Percentiles rank a stretch among this genome's conserved stretches.
These are phyloP conservation scores for Chelon labrosus DNA, from an alignment of 2,797 vertebrate species.

Conservation along the genomic window DNA sequence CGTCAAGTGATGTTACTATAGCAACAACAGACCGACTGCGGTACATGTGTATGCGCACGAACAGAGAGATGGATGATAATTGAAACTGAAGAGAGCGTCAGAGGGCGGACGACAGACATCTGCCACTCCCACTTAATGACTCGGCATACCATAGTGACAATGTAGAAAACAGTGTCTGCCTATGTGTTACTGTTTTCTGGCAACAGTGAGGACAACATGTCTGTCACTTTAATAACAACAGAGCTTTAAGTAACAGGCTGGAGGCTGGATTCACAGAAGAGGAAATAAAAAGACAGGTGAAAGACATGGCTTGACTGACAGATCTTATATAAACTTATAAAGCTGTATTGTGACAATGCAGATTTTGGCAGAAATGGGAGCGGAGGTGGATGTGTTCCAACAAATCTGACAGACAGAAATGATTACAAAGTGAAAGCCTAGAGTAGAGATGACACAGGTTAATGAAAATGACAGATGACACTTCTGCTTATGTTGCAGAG, in stretches of 20 bases:
- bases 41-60: slow-evolving; percentile 9
- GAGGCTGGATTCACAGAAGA: background rate
- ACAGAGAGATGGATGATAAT: slow-evolving; percentile 34
- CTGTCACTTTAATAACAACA: slow-evolving; percentile 8
- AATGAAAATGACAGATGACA: background rate
- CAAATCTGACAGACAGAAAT: background rate
- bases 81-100: slow-evolving; percentile 17
- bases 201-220: slow-evolving; percentile 18
- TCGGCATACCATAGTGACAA: slow-evolving; percentile 40
- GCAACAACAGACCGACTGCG: slow-evolving; percentile 45
- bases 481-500: background rate
- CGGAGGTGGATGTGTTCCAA: background rate
- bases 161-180: background rate
- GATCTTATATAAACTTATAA: background rate
- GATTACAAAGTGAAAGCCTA: slow-evolving; percentile 1
- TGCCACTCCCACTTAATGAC: slow-evolving; percentile 42
- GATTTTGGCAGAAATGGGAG: background rate
- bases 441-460: background rate
- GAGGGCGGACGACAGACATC: slow-evolving; percentile 24
- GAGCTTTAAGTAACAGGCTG: slow-evolving; percentile 13
- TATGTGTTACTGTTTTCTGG: background rate
- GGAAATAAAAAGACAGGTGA: background rate
- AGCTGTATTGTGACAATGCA: background rate
- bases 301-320: background rate
- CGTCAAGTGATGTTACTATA: slow-evolving; percentile 65